Base-by-base conservation (phyloP, 2,797 vertebrate species). In the Poecilia velifera region DNA sequence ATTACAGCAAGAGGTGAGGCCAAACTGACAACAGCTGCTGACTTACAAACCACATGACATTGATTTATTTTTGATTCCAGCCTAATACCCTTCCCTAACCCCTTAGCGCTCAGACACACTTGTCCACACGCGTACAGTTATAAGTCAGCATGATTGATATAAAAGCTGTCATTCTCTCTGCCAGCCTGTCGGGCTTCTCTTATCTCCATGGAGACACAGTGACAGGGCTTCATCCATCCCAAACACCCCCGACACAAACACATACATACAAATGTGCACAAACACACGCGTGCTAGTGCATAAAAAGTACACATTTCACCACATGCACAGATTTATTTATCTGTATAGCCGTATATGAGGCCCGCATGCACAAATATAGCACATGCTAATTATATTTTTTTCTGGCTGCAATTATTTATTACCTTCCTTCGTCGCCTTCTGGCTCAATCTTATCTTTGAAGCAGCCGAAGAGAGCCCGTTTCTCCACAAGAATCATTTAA, bases 81-180 rank as follows among this genome's bases (percentile, higher is more conserved):
- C 88, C 76, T 91, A 91, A 92, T 88, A 90, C 89, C 88, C 81
- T 82, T 82, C 88, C 86, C 89, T 84, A 84, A 90, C 85, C 83
- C 79, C 76, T 78, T 85, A 91, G 90, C 74, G 66, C 75, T 82
- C 83, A 73, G 70, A 75, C 83, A 82, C 80, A 81, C 76, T 70
- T 71, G n/a, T 81, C 55, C 77, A 62, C 82, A 74, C 80, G 71
- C 55, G 10, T 28, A 3, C 76, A 47, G 85, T 87, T 85, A 87
- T 90, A 92, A 92, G 90, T 92, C 93, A 92, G 84, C 81, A 86
- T 93, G 94, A 94, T 93, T 94, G 93, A 95, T 94, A 93, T 93
- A 91, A 94, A 94, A 87, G 90, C 90, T 93, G 93, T 93, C 92
- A 92, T 80, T 85, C 90, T 86, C 89, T 89, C 88, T 87, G 85